Evolutionary conservation across 2,797 vertebrate species (phyloP), one percentile per base, ranked within the genome.

Genomic region (Poeciliopsis gracilis): DNA sequence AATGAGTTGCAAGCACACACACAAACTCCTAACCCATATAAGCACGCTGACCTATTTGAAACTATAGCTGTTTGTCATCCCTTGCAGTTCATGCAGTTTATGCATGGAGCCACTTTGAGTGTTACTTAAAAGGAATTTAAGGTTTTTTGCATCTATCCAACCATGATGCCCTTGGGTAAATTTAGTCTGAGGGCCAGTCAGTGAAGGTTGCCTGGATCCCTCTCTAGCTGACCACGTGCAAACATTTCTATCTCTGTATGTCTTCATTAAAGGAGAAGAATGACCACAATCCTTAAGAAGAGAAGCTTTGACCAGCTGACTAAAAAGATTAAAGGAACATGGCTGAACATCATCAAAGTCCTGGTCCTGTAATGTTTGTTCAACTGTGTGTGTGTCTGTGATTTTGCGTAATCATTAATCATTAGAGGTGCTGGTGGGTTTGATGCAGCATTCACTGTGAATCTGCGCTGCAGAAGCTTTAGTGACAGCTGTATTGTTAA

Each of bases 1-100:
- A 77, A 59, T 45, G 74, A 23, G 72, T 33, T 80, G 59, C 2
- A 49, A 43, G 63, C 38, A 74, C 13, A 72, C 28, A 41, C 43
- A 38, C 43, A 49, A 8, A 30, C 43, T 18, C 16, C 8, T 47
- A n/a, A 72, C 45, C 72, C 28, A 25, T 15, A 25, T 23, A 57
- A 47, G 47, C 67, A 76, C 49, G 49, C 77, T 79, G 69, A 70
- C 66, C 66, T 77, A 66, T 76, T 45, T 70, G 67, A 70, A 86
- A 46, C 18, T 25, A 36, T 59, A 66, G 59, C 51, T 45, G 67
- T 75, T 73, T 61, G 38, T 45, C 75, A 79, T 33, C 30, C 2
- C 57, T 20, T 66, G 38, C 63, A 23, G 23, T 41, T 1, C 49
- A n/a, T 43, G 38, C 41, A 43, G 67, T 45, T 70, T 70, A 43